Evolutionary conservation across 2,888 invertebrate species (phyloP), one percentile per base, ranked within the genome.

Genomic region (Lithophane leautieri): DNA sequence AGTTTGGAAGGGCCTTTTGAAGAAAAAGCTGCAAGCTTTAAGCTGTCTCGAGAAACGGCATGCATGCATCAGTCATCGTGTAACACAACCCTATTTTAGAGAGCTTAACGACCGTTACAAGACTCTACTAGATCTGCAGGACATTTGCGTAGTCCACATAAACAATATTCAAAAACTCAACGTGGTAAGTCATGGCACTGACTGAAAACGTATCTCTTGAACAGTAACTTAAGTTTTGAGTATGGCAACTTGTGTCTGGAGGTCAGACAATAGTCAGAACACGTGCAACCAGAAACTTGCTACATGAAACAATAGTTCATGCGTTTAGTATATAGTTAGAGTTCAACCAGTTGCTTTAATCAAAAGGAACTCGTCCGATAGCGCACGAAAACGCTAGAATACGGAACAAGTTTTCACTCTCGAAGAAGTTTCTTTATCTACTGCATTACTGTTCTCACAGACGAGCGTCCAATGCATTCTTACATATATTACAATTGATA

Each of bases 321-420:
- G 40, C 42, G 54, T 58, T 83, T 63, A 73, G 79, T 70, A 60
- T 60, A 54, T 75, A 70, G 71, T 72, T 70, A 63, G 44, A 44
- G 68, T 56, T 80, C 67, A 66, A 76, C 66, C 76, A 75, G 76
- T 84, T 72, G 62, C 71, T 84, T 84, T 84, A 84, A 84, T 84
- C 81, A 83, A 84, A 78, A 75, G 62, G 54, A 70, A 82, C 69
- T 70, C 52, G 68, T 62, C 42, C 72, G 76, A 76, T 76, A 67
- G 62, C 62, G 44, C 42, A 56, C 47, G 73, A 66, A 79, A 79
- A 79, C 80, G 62, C 42, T 71, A 44, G 67, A 68, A 80, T 54
- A 77, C 34, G 54, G 72, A 78, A 69, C 14, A 72, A 82, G 81
- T 84, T 71, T 75, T 74, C 81, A 69, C 75, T 84, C 72, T 81